These are phyloP conservation scores for Salvelinus alpinus DNA, from an alignment of 2,113 vertebrate species.

Conservation along the genomic window DNA sequence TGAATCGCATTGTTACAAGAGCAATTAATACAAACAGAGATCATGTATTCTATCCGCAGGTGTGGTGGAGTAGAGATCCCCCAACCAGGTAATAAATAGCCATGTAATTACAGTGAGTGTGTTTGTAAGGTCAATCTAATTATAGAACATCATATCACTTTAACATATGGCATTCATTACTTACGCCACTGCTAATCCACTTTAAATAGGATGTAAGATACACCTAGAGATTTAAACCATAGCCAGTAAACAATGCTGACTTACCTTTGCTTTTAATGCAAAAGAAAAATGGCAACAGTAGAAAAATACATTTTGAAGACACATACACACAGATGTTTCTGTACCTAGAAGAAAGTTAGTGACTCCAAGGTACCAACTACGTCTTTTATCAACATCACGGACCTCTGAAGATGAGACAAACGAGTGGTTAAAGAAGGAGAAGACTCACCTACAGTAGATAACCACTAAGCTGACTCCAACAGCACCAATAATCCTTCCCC, in stretches of 20 bases:
- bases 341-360: no score
- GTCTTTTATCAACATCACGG: background rate
- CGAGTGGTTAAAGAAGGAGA: slow-evolving; percentile 16
- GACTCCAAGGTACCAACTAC: background rate
- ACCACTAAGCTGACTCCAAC: slow-evolving; percentile 25
- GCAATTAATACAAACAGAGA: no score
- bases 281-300: background rate
- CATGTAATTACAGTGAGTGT: background rate
- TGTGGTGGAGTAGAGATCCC: background rate
- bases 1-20: no score
- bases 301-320: background rate
- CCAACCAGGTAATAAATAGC: background rate
- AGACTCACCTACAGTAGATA: slow-evolving; percentile 53
- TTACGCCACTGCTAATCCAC: background rate
- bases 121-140: background rate
- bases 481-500: slow-evolving; percentile 33
- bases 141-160: background rate
- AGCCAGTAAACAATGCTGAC: background rate
- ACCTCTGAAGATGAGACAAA: slow-evolving; percentile 2
- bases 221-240: background rate
- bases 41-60: no score
- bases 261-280: background rate
- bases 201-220: background rate
- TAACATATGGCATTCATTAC: background rate
- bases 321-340: no score